phyloP scores from a whole-genome alignment of 2,797 vertebrate genomes.

The Pipistrellus pipistrellus region DNA sequence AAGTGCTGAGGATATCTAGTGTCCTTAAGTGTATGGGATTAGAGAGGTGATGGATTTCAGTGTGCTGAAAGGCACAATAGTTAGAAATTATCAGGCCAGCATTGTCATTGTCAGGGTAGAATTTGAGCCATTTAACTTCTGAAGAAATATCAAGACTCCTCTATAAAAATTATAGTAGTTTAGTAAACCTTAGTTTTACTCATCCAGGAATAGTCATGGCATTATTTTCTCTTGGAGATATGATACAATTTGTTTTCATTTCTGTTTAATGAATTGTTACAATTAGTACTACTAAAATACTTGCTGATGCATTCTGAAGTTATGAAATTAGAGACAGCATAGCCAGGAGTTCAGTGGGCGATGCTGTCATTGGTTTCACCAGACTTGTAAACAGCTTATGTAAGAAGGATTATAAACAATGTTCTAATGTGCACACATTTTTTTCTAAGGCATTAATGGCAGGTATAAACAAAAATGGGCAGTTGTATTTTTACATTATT shows the following conservation, averaged over 20 bases:
- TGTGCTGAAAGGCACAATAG: background rate
- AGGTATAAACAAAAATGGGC: background rate
- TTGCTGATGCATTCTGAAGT: conserved; percentile 45
- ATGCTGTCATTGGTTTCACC: background rate
- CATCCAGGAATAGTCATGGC: background rate
- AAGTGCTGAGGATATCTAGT: background rate
- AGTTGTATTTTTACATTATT: conserved; percentile 49
- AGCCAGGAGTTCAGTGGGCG: background rate
- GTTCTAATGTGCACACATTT: background rate
- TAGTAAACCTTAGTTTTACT: conserved; percentile 20
- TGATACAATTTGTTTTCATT: conserved; percentile 54
- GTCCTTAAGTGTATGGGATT: background rate
- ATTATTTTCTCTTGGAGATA: background rate
- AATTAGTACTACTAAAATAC: conserved; percentile 35
- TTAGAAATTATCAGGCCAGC: background rate
- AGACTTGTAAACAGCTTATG: conserved; percentile 16
- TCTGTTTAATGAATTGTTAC: conserved; percentile 61
- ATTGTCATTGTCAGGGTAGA: background rate
- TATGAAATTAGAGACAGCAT: background rate
- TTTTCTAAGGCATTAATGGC: background rate
- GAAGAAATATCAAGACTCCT: background rate
- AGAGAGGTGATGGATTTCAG: background rate
- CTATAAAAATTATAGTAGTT: conserved; percentile 25
- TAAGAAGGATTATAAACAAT: conserved; percentile 2
- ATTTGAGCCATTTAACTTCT: conserved; percentile 19